These are phyloP conservation scores for Pomacea canaliculata DNA, from an alignment of 2,888 invertebrate species.

Conservation along the genomic window DNA sequence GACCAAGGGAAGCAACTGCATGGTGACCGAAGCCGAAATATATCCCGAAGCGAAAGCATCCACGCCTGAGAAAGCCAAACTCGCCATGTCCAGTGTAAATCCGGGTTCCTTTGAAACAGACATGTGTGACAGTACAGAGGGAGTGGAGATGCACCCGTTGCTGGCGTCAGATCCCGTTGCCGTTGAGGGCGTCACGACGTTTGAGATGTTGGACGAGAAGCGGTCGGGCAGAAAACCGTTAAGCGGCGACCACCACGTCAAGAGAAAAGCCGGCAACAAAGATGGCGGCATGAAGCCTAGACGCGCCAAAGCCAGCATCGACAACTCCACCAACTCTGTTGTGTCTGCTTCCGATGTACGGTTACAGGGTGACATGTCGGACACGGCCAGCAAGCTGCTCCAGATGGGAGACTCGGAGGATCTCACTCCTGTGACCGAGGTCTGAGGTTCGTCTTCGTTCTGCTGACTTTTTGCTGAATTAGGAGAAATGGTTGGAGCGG, in stretches of 20 bases:
- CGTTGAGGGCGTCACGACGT: background rate
- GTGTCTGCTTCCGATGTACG: conserved; percentile 3
- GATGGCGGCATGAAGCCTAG: background rate
- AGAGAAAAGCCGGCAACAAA: background rate
- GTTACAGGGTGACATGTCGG: background rate
- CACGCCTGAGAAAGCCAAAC: background rate
- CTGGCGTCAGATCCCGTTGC: background rate
- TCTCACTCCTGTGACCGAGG: conserved; percentile 14
- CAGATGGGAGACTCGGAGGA: conserved; percentile 2
- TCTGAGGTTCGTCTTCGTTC: background rate
- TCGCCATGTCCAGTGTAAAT: background rate
- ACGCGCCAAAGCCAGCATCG: background rate
- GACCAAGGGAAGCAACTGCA: background rate
- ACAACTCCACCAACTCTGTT: background rate
- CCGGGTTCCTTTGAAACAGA: background rate
- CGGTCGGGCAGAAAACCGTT: background rate
- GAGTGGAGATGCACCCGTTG: background rate
- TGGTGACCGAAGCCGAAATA: background rate
- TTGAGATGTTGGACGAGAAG: background rate
- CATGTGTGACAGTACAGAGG: background rate
- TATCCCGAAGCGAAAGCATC: background rate
- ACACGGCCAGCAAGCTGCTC: background rate
- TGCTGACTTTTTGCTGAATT: no score
- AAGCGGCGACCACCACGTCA: background rate
- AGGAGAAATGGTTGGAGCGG: no score